Evolutionary conservation across 1,140 invertebrate species (phyloP).

Genomic region (Argopecten irradians): DNA sequence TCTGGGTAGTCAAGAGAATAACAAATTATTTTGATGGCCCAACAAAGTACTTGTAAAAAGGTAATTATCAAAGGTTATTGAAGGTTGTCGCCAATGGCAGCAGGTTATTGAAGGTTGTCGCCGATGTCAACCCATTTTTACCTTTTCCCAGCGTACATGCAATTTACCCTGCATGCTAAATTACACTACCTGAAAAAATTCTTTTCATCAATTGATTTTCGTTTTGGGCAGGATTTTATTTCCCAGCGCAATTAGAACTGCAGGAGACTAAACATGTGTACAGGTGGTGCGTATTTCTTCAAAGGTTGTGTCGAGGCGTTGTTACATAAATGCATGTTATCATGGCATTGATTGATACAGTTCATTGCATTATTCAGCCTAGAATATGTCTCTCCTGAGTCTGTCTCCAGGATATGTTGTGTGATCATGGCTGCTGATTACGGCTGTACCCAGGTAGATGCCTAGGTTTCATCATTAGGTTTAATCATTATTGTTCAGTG

Average conservation of each 20-base stretch:
- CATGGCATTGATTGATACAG: neutral
- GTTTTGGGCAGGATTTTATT: neutral
- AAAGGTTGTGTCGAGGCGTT: neutral
- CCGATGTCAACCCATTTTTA: neutral
- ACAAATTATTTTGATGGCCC: neutral
- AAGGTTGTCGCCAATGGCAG: neutral
- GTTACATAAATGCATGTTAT: neutral
- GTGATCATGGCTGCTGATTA: neutral
- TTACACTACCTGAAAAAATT: neutral
- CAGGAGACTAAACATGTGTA: neutral
- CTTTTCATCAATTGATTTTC: conserved; percentile 9
- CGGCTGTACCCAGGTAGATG: neutral
- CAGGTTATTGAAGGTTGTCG: neutral
- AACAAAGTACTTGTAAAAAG: conserved; percentile 3
- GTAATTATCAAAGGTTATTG: neutral
- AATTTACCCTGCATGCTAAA: neutral
- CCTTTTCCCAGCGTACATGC: neutral
- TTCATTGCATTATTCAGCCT: neutral
- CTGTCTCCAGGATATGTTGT: neutral
- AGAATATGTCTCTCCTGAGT: neutral
- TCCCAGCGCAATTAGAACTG: conserved; percentile 15
- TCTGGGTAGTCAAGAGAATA: neutral
- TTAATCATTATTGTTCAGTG: no score
- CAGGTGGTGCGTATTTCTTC: neutral
- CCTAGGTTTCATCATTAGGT: neutral